These are phyloP conservation scores for Amitus sp. DNA, from an alignment of 2,888 invertebrate genomes.

Conservation along the genomic window DNA sequence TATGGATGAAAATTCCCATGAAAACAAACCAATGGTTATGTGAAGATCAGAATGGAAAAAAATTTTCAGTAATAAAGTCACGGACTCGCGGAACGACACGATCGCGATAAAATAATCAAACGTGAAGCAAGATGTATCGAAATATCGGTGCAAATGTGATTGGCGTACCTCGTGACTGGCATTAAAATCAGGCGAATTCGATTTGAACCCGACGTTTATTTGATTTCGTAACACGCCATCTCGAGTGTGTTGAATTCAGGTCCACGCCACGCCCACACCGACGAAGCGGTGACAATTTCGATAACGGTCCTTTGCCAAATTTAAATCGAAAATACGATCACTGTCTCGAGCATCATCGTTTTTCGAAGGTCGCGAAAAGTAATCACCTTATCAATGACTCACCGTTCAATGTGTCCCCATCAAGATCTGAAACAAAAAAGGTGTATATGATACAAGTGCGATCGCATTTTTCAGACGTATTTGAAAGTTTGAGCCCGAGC, in stretches of 20 bases:
- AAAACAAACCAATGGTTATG: too few relatives aligned
- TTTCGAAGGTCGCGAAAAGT: constrained; percentile 5
- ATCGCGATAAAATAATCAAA: constrained; percentile 4
- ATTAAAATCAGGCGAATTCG: constrained; percentile 17
- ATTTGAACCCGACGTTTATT: constrained; percentile 18
- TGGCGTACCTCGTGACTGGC: constrained; percentile 13
- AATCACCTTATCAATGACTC: not conserved
- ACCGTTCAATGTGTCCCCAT: too few relatives aligned
- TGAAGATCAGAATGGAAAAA: too few relatives aligned
- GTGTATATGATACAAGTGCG: too few relatives aligned
- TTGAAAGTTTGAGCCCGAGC: too few relatives aligned
- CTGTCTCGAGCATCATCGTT: constrained; percentile 5
- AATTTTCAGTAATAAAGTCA: not conserved
- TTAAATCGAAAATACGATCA: not conserved
- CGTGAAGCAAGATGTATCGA: not conserved
- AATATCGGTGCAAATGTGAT: constrained; percentile 16
- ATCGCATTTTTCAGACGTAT: too few relatives aligned
- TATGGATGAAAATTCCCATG: too few relatives aligned
- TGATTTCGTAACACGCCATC: constrained; percentile 17
- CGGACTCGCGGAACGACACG: too few relatives aligned
- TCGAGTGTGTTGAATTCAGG: constrained; percentile 16
- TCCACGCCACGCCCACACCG: constrained; percentile 24
- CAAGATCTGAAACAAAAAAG: too few relatives aligned
- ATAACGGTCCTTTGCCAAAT: constrained; percentile 20
- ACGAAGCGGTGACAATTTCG: constrained; percentile 29